These are phyloP conservation scores for Heliangelus exortis DNA, from an alignment of 2,797 vertebrate genomes.

Conservation along the genomic window DNA sequence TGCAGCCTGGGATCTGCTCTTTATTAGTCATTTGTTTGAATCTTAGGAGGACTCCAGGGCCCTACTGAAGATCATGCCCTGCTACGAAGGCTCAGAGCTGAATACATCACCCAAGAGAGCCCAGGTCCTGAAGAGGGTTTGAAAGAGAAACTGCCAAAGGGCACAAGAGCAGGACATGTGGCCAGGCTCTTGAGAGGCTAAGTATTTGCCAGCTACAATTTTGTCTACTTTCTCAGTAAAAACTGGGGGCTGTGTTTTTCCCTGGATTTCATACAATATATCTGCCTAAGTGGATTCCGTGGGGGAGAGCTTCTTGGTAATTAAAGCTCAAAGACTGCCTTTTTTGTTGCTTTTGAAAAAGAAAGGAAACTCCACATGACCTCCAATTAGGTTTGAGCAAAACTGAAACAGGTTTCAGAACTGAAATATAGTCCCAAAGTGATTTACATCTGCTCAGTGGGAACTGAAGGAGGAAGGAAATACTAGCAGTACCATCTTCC, in stretches of 20 bases:
- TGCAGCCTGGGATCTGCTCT: constrained; percentile 47
- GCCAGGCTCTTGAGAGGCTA: constrained; percentile 2
- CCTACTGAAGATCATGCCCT: constrained; percentile 18
- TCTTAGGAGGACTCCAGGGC: constrained; percentile 11
- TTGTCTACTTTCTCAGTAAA: constrained; percentile 2
- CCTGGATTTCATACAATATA: constrained; percentile 11
- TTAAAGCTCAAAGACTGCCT: not conserved
- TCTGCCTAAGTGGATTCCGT: not conserved
- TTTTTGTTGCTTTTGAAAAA: not conserved
- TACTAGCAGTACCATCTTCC: constrained; percentile 50
- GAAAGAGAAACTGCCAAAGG: not conserved
- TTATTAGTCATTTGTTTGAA: constrained; percentile 63
- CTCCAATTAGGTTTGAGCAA: constrained; percentile 49
- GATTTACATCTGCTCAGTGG: constrained; percentile 65
- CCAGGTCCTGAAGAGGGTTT: not conserved
- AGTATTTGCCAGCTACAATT: constrained; percentile 32
- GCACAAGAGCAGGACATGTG: not conserved
- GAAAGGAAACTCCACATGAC: constrained; percentile 27
- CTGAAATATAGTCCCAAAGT: constrained; percentile 30
- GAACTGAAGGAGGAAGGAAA: constrained; percentile 56
- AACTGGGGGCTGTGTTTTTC: not conserved
- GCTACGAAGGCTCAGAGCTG: not conserved
- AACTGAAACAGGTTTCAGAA: constrained; percentile 65
- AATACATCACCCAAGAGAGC: constrained; percentile 17
- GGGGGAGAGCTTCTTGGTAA: constrained; percentile 13